phyloP scores from a whole-genome alignment of 2,113 vertebrate species.

The Ceyx cyanopectus region DNA sequence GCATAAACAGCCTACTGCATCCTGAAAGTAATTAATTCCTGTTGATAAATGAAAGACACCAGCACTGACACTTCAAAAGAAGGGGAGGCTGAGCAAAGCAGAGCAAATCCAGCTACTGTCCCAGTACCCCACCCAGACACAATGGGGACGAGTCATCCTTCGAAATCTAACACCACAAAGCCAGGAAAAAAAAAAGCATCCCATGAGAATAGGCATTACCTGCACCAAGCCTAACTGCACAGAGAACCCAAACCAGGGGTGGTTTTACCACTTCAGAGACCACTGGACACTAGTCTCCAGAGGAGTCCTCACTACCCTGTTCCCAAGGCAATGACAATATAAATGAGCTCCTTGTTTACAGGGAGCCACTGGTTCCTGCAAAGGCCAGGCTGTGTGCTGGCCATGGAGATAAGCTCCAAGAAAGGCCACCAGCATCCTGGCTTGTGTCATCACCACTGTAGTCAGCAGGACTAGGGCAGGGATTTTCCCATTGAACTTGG shows the following conservation, averaged over 20 bases:
- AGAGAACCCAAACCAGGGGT: background rate
- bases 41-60: background rate
- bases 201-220: background rate
- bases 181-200: background rate
- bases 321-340: background rate
- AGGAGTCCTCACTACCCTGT: background rate
- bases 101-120: background rate
- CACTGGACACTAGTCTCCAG: background rate
- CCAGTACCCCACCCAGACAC: background rate
- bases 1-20: background rate
- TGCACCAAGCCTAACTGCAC: background rate
- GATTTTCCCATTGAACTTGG: background rate
- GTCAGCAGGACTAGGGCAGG: background rate
- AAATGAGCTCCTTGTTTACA: rapidly evolving
- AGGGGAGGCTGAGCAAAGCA: background rate
- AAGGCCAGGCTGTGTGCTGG: background rate
- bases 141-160: background rate
- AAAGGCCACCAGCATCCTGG: background rate
- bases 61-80: background rate
- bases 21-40: constrained; percentile 7
- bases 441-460: background rate
- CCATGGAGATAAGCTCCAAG: background rate
- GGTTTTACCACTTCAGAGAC: background rate
- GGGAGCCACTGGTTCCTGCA: background rate
- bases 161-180: background rate